Percentiles rank a stretch among this genome's conserved stretches.
phyloP scores from a whole-genome alignment of 2,797 vertebrate species.

The Alectoris magna region DNA sequence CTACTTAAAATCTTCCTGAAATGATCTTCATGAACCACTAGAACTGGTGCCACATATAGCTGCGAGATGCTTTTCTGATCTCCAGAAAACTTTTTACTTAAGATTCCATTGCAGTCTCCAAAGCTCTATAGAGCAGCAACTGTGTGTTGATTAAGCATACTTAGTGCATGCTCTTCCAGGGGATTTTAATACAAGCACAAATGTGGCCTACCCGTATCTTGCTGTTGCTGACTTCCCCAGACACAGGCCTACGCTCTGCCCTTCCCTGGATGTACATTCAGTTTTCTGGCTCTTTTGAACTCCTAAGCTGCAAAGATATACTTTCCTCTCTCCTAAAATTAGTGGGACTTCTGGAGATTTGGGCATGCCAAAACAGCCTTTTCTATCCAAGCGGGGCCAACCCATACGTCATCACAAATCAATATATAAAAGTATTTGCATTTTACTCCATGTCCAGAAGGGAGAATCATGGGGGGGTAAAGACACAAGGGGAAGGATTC shows the following conservation, averaged over 20 bases:
- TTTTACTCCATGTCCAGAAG: not conserved
- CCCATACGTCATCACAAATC: accelerated
- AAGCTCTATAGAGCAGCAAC: not conserved
- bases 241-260: accelerated
- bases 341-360: accelerated
- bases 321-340: not conserved
- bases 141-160: not conserved
- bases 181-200: not conserved
- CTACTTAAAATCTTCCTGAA: not conserved
- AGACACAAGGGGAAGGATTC: not conserved
- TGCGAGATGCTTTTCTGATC: not conserved
- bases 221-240: not conserved
- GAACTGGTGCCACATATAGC: not conserved
- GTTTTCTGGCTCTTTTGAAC: not conserved
- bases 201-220: not conserved
- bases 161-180: accelerated
- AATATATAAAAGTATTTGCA: accelerated
- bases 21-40: not conserved
- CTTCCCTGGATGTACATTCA: not conserved
- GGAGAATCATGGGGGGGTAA: not conserved
- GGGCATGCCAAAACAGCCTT: not conserved
- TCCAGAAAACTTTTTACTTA: not conserved
- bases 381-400: accelerated
- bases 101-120: not conserved
- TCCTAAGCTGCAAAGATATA: not conserved